Base-by-base conservation (phyloP, 2,113 vertebrate species). In the Cephalopterus ornatus region DNA sequence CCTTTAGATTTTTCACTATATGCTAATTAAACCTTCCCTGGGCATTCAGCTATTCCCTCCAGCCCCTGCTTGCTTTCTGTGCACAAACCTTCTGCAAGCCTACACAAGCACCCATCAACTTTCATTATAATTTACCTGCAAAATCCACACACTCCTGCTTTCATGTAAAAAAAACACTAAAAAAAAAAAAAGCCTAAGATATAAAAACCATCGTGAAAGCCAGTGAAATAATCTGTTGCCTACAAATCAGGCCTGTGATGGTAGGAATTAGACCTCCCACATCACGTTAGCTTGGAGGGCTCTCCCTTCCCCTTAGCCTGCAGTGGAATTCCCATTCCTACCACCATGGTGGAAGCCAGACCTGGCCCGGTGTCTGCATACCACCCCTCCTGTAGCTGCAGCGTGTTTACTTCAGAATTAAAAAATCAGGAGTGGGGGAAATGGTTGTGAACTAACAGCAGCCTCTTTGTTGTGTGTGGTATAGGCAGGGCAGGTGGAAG, bases 201-300 rank as follows among this genome's bases (percentile, higher is more conserved):
- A 91, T 72, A 95, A 93, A 91, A 96, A 88, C 12, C 72, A 58
- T 92, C 1, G 67, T 74, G 77, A 95, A 97, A 88, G 86, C 76
- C 83, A 70, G 62, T 92, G 78, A 89, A 96, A 94, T 93, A 93
- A 90, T 96, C 88, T 94, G 83, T 89, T 93, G 92, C 90, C 95
- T 97, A 79, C 88, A 96, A 95, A 95, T 97, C 88, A 95, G 92
- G 23, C 47, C 52, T 88, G 75, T 65, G 93, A 85, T 93, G 82
- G 71, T 82, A 96, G 92, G 92, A 96, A 95, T 97, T 96, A 97
- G 97, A 97, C 97, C 96, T 97, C 97, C 93, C 97, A 97, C 92
- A 82, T 93, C 96, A 96, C 67, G 2, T 95, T 97, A 89, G 68
- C 95, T 97, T 81, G 94, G 93, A 95, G 96, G 96, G 95, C 56